A percentile compares a stretch with the other conserved stretches of the same genome.
Evolutionary conservation across 64 coral and sea anemone genomes (phyloP).

Genomic region (Pocillopora damicornis): DNA sequence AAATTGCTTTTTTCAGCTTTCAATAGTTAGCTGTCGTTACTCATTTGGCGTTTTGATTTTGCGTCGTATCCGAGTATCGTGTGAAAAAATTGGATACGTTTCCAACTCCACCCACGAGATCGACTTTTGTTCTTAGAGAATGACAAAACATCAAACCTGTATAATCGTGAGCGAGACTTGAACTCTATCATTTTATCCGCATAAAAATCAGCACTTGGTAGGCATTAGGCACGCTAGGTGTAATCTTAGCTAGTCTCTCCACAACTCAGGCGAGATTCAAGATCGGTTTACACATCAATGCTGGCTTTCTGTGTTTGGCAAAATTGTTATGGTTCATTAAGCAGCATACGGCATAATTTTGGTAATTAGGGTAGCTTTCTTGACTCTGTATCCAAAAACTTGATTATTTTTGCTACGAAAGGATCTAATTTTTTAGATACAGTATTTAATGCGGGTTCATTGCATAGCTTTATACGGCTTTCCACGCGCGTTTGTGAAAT

Average conservation of each 20-base stretch:
- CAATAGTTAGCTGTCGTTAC: background rate
- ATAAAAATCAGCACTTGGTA: background rate
- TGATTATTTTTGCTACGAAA: background rate
- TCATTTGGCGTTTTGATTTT: background rate
- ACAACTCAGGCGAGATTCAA: background rate
- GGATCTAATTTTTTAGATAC: background rate
- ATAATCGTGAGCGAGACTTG: background rate
- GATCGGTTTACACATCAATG: background rate
- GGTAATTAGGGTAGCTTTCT: slow-evolving; percentile 17
- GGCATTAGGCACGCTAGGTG: background rate
- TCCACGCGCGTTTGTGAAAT: background rate
- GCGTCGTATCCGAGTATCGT: background rate
- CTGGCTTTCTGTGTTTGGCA: background rate
- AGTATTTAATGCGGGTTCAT: background rate
- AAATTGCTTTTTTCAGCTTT: background rate
- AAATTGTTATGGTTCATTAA: slow-evolving; percentile 33
- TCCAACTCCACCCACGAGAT: slow-evolving; percentile 18
- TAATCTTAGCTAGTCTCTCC: too few relatives aligned
- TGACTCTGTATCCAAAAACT: background rate
- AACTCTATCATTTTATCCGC: background rate
- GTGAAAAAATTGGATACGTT: slow-evolving; percentile 13
- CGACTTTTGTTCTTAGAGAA: slow-evolving; percentile 15
- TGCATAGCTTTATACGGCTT: background rate
- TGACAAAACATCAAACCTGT: slow-evolving; percentile 8
- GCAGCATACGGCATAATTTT: background rate